These are phyloP conservation scores for Aphaenogaster rudis DNA, from an alignment of 1,140 invertebrate species.

Conservation along the genomic window DNA sequence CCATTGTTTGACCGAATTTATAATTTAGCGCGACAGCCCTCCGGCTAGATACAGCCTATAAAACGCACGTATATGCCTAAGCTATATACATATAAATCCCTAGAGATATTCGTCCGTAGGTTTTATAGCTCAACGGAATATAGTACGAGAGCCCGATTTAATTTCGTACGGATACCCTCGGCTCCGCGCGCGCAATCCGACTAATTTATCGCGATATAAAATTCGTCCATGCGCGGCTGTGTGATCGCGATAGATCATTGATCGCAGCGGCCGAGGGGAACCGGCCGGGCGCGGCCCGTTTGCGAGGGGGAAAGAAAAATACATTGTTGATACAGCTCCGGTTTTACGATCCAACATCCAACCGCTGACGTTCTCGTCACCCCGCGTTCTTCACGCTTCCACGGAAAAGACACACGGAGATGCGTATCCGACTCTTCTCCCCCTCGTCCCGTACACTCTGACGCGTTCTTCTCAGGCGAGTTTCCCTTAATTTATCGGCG, in stretches of 20 bases:
- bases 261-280: conserved; percentile 23
- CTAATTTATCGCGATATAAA: conserved; percentile 65
- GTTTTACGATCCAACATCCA: conserved; percentile 64
- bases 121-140: conserved; percentile 50
- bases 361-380: conserved; percentile 43
- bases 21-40: conserved; percentile 32
- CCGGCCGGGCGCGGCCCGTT: conserved; percentile 3
- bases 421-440: conserved; percentile 60
- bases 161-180: conserved; percentile 46
- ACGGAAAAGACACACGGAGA: conserved; percentile 54
- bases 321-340: conserved; percentile 58
- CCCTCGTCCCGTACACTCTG: conserved; percentile 27
- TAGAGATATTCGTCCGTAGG: conserved; percentile 16
- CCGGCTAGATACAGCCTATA: not conserved
- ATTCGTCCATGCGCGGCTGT: conserved; percentile 49
- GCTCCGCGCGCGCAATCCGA: conserved; percentile 37
- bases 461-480: conserved; percentile 36
- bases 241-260: conserved; percentile 62
- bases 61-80: not conserved
- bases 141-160: conserved; percentile 44
- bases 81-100: conserved; percentile 17
- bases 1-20: conserved; percentile 48
- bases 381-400: conserved; percentile 49
- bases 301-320: conserved; percentile 10
- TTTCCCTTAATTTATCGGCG: conserved; percentile 69